phyloP scores from a whole-genome alignment of 2,797 vertebrate genomes.

The Haliaeetus albicilla region DNA sequence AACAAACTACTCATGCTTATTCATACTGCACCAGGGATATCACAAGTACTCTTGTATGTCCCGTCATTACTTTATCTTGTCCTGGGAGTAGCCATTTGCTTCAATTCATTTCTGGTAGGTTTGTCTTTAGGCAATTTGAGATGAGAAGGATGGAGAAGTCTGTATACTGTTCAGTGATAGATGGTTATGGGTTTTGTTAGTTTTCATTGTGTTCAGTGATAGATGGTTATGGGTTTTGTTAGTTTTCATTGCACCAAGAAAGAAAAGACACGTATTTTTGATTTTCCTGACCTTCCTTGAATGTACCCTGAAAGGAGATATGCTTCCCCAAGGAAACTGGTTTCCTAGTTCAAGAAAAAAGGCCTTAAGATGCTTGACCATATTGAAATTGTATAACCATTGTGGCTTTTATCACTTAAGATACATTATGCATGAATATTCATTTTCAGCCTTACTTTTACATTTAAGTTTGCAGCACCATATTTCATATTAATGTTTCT shows the following conservation, averaged over 20 bases:
- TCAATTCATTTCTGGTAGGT: background rate
- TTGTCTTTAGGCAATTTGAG: background rate
- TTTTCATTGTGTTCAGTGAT: background rate
- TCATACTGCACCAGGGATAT: background rate
- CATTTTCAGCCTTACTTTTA: constrained; percentile 25
- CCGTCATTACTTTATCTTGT: background rate
- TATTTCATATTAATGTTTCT: constrained; percentile 6
- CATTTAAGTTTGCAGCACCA: background rate
- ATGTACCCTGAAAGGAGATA: background rate
- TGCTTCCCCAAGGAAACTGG: background rate
- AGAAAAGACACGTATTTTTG: background rate
- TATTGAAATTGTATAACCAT: constrained; percentile 17
- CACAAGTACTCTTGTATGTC: background rate
- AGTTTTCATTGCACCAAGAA: background rate
- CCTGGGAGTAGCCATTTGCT: background rate
- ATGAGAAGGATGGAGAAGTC: background rate
- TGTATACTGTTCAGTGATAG: background rate
- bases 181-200: background rate
- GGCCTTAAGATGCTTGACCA: background rate
- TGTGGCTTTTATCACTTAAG: constrained; percentile 23
- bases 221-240: background rate
- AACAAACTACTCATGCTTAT: background rate
- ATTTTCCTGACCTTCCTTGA: background rate
- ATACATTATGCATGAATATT: constrained; percentile 37
- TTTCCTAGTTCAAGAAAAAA: background rate